Evolutionary conservation across 1,140 invertebrate species (phyloP), one percentile per base, ranked within the genome.

Genomic region (Zaprionus nigranus): DNA sequence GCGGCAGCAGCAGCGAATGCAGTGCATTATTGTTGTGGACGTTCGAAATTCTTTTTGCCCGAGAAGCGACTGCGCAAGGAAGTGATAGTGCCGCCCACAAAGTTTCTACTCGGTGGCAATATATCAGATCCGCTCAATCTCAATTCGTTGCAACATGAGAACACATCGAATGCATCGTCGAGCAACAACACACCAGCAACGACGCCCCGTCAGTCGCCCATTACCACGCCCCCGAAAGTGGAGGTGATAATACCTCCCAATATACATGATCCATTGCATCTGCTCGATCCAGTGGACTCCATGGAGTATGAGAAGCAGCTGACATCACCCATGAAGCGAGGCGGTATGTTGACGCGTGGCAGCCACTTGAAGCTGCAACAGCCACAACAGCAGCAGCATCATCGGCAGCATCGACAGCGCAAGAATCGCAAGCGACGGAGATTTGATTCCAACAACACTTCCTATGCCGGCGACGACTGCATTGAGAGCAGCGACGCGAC

Each of bases 91-190:
- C 95, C 97, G 36, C 97, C 98, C 0, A 98, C 97, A 3, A 98
- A 98, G 93, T 99, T 99, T 94, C 93, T 99, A 6, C 94, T 99
- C 2, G 98, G 98, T 58, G 98, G 98, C 20, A 99, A 98, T 91
- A 99, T 99, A 78, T 96, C 96, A 76, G 98, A 99, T 94, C 98
- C 98, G 0, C 93, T 99, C 12, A 99, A 99, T 94, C 93, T 99
- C 59, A 98, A 98, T 82, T 98, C 98, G 91, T 94, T 99, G 82
- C 96, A 97, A 92, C 96, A 98, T 93, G 97, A 98, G 92, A 95
- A 97, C 9, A 97, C 97, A 74, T 94, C 96, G 82, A 95, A 96
- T 34, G 94, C 96, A 72, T 95, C 96, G 22, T 96, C 97, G 94
- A 98, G 98, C 93, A 96, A 97, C 36, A 95, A 96, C 1, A 98